Evolutionary conservation across 2,888 invertebrate genomes (phyloP).

Genomic region (Chrysodeixis includens): DNA sequence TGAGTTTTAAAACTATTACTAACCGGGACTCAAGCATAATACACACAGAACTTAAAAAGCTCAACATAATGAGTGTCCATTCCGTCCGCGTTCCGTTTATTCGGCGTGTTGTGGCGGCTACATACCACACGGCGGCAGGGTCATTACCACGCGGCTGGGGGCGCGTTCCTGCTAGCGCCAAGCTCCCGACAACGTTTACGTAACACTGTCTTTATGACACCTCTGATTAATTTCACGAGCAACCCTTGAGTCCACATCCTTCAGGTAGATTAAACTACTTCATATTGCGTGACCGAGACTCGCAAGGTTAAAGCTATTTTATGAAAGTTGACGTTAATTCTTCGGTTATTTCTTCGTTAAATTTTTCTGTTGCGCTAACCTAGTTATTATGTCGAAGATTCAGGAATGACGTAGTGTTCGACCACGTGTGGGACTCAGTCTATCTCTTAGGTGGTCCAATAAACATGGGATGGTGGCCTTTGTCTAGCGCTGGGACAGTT

Average conservation of each 20-base stretch:
- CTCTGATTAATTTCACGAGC: conserved; percentile 65
- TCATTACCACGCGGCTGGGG: conserved; percentile 76
- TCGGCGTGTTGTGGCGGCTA: conserved; percentile 49
- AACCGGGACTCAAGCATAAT: background rate
- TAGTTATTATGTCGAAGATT: too few species aligned
- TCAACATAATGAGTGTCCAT: conserved; percentile 11
- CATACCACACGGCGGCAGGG: conserved; percentile 68
- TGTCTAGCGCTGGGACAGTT: too few species aligned
- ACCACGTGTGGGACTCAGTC: too few species aligned
- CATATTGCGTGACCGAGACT: background rate
- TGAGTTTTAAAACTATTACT: background rate
- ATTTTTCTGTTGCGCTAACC: background rate
- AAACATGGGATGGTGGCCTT: too few species aligned
- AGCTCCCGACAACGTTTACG: conserved; percentile 66
- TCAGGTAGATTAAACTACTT: conserved; percentile 27
- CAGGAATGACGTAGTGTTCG: too few species aligned
- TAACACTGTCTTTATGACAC: conserved; percentile 69
- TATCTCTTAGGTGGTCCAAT: too few species aligned
- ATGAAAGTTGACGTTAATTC: background rate
- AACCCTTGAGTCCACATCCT: conserved; percentile 61
- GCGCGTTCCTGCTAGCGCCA: conserved; percentile 65
- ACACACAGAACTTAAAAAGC: background rate
- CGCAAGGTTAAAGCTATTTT: background rate
- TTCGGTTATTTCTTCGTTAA: background rate
- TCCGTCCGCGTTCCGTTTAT: conserved; percentile 20